Evolutionary conservation across 1,140 invertebrate species (phyloP), one percentile per base, ranked within the genome.

Genomic region (Diorhabda elongata): DNA sequence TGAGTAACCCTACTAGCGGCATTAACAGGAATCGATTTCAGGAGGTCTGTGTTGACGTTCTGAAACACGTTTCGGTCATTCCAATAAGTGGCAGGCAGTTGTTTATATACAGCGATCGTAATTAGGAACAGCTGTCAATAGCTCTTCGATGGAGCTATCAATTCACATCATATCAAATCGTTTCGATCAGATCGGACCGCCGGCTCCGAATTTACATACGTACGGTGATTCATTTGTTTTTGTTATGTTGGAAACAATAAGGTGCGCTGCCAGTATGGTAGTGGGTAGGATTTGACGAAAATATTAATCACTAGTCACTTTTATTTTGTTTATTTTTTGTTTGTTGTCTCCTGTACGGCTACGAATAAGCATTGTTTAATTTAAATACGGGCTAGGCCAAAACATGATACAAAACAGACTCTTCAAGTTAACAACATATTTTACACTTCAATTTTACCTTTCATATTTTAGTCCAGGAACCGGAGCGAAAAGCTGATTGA

Each of bases 11-110:
- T 43, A 65, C 56, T 52, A 57, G 64, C 42, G 47, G 52, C 52
- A 58, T 57, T 57, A 57, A 65, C 47, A 41, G 3, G 47, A 65
- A 65, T 43, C 52, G 64, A 44, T 65, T 65, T 65, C 64, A 65
- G 64, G 9, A 65, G 5, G 26, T 52, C 64, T 41, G 47, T 56
- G 42, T 57, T 65, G 64, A 65, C 64, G 56, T 41, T 56, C 52
- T 57, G 64, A 57, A 65, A 65, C 64, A 65, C 42, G 56, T 65
- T 65, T 65, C 56, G 44, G 41, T 65, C 56, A 65, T 65, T 65
- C n/a, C n/a, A 42, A 11, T 58, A 52, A 65, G 64, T 65, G 56
- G 52, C 64, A n/a, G 56, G 42, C 42, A 58, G 47, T 65, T 57
- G 64, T 58, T 65, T 43, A 57, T 65, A 8, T 8, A 8, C 41